Evolutionary conservation across 2,797 vertebrate genomes (phyloP), one percentile per base, ranked within the genome.

Genomic region (Notamacropus eugenii): DNA sequence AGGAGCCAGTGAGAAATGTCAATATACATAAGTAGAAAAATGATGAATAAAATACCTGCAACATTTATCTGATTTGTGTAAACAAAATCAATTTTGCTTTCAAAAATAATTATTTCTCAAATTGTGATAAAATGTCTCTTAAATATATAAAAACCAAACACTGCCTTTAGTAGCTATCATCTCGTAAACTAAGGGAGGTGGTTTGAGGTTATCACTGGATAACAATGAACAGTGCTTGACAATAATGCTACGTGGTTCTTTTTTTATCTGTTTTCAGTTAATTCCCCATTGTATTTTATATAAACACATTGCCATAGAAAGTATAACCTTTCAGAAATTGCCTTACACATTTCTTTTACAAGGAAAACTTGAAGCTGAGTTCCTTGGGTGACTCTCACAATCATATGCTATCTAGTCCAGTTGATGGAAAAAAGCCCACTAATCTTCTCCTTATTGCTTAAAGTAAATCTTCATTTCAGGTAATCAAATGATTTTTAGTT

Each of bases 261-360:
- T 99, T 99, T 99, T 99, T 99, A 99, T 99, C 98, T 99, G 98
- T 99, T 99, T 99, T 99, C 99, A 99, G 99, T 99, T 99, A 99
- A 99, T 98, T 98, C 95, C 94, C 94, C 96, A 93, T 96, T 98
- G 92, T 52, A 0, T 97, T 98, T 98, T 93, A 59, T 96, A 96
- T 96, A 98, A 98, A 98, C 92, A 98, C 56, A 93, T 12, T 96
- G 57, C 94, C 97, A 91, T 93, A 91, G 50, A 67, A 98, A 97
- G 3, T 95, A 95, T 62, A 97, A 94, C 98, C 67, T 97, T 96
- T 97, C 55, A 97, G 74, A 97, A 96, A 96, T 58, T 95, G 24
- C 62, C 52, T 97, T 97, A 97, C 94, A 82, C 92, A 58, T 97
- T 98, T 97, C n/a, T 92, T 90, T 96, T 96, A 94, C 27, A 54